Conservation (phyloP, 2,888 invertebrate species). For the Luffia ferchaultella region DNA sequence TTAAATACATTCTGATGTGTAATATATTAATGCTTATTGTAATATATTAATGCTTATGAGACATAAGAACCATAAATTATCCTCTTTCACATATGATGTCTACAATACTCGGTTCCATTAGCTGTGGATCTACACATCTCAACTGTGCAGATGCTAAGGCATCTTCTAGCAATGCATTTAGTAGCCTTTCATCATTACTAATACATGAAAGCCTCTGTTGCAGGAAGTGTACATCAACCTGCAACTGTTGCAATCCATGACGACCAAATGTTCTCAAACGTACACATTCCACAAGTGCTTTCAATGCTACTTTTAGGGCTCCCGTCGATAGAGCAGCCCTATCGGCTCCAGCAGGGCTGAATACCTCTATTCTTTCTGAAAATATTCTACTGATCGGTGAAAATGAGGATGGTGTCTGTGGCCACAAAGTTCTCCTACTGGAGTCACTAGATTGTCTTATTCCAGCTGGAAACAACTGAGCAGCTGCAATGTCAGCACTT, state of each 20-base stretch:
- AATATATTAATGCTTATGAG: too few relatives aligned
- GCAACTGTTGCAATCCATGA: conserved; percentile 96
- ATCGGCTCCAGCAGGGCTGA: conserved; percentile 93
- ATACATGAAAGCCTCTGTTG: conserved; percentile 96
- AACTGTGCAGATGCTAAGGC: conserved; percentile 94
- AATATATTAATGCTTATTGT: too few relatives aligned
- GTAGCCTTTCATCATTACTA: conserved; percentile 94
- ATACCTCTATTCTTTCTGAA: conserved; percentile 97
- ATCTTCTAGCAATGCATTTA: conserved; percentile 94
- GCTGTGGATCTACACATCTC: conserved; percentile 88
- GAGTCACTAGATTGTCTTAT: conserved; percentile 81
- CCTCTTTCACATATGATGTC: conserved; percentile 90
- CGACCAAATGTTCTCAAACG: conserved; percentile 93
- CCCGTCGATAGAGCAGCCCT: conserved; percentile 95
- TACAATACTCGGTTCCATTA: conserved; percentile 97
- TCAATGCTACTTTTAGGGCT: conserved; percentile 94
- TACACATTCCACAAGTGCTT: conserved; percentile 96
- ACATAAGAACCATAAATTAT: too few relatives aligned
- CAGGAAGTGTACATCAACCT: conserved; percentile 97
- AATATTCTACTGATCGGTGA: conserved; percentile 72
- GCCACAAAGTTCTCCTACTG: conserved; percentile 83
- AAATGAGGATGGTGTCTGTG: conserved; percentile 51
- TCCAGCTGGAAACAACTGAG: conserved; percentile 74
- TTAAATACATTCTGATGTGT: too few relatives aligned
- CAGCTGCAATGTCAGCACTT: conserved; percentile 86